A percentile compares a stretch with the other conserved stretches of the same genome.
Conservation (phyloP, 1,140 invertebrate species). For the Archegozetes longisetosus region DNA sequence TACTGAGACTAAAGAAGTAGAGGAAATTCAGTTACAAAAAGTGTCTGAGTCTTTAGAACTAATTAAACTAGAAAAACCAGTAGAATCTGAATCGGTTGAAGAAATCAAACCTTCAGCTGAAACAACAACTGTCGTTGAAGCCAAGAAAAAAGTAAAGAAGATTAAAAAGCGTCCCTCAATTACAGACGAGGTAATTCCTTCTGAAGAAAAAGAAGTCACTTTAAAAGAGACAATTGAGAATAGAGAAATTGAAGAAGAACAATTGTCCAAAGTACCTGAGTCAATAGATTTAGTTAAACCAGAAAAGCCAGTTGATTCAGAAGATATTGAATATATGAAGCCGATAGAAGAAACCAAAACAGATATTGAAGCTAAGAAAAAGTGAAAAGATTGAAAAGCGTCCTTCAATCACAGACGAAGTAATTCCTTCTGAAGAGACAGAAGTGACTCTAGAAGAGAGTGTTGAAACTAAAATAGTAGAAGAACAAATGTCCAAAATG, state of each 20-base stretch:
- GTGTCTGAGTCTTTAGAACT: neutral
- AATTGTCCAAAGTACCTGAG: neutral
- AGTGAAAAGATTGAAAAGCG: no score
- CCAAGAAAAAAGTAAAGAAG: neutral
- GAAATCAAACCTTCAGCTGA: neutral
- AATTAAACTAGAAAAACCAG: conserved; percentile 2
- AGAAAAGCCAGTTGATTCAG: no score
- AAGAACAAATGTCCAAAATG: no score
- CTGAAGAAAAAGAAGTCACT: conserved; percentile 10
- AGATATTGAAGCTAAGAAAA: no score
- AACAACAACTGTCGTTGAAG: neutral
- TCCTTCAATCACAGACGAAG: no score
- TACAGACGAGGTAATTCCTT: neutral
- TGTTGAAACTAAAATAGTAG: no score
- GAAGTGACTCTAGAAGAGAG: no score
- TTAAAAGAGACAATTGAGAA: neutral
- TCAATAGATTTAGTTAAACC: no score
- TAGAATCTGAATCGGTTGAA: conserved; percentile 11
- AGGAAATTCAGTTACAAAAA: neutral
- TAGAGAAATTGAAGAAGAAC: neutral
- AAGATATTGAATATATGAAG: no score
- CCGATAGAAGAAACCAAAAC: no score
- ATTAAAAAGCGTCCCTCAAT: neutral
- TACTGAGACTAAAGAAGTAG: no score
- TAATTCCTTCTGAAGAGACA: no score